A percentile compares a stretch with the other conserved stretches of the same genome.
Evolutionary conservation across 2,113 vertebrate species (phyloP).

Genomic region (Limnothrissa miodon): DNA sequence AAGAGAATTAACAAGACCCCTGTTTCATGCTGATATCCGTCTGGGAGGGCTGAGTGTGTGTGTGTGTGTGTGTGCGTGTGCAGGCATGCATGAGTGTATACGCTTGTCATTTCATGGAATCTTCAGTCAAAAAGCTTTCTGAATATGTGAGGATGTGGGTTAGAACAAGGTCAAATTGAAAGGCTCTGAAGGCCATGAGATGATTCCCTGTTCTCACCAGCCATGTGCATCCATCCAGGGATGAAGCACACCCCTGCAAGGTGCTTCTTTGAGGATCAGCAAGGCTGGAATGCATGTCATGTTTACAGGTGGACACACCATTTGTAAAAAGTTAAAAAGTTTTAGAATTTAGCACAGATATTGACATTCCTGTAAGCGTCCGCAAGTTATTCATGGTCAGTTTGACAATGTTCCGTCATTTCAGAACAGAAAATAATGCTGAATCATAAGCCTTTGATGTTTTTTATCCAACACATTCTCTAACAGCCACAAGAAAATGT

Average conservation of each 20-base stretch:
- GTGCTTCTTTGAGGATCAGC: not conserved
- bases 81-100: not conserved
- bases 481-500: not conserved
- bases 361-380: not conserved
- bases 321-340: not conserved
- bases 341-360: not conserved
- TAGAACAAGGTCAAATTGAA: conserved; percentile 18
- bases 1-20: not conserved
- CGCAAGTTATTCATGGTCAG: not conserved
- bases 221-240: not conserved
- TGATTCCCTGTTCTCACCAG: not conserved
- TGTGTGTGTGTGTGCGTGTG: not conserved
- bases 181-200: not conserved
- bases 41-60: not conserved
- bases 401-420: not conserved
- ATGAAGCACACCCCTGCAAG: not conserved
- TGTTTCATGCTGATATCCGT: not conserved
- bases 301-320: not conserved
- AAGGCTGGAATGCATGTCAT: not conserved
- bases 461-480: not conserved
- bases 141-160: conserved; percentile 1
- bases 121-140: not conserved
- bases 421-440: not conserved
- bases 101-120: not conserved
- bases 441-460: not conserved